These are phyloP conservation scores for Itoplectis maculator DNA, from an alignment of 2,888 invertebrate genomes.

Conservation along the genomic window DNA sequence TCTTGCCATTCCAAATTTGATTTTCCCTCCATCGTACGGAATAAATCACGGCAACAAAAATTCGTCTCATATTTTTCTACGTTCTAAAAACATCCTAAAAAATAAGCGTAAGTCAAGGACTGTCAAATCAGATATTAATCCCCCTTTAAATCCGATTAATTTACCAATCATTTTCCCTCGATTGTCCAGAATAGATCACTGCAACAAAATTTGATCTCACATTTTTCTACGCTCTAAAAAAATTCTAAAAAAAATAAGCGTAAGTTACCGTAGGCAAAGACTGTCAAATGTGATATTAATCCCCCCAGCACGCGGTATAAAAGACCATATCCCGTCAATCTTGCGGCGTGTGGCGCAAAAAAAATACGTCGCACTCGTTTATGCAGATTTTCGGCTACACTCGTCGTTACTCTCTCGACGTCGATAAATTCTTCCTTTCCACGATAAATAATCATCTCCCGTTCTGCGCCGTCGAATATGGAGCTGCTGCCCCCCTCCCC, in stretches of 20 bases:
- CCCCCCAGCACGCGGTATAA: too few relatives aligned
- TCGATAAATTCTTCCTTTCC: slow-evolving; percentile 44
- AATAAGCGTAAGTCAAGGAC: not conserved
- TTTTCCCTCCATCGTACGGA: too few relatives aligned
- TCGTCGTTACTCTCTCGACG: slow-evolving; percentile 10
- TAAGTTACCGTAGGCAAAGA: not conserved
- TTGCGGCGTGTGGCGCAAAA: not conserved
- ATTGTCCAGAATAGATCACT: not conserved
- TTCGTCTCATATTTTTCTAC: not conserved
- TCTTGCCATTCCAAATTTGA: too few relatives aligned
- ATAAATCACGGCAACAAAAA: not conserved
- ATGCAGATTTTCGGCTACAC: slow-evolving; percentile 32
- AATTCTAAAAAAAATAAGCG: not conserved
- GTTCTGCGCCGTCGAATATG: slow-evolving; percentile 61
- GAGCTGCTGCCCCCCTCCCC: slow-evolving; percentile 12
- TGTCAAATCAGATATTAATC: not conserved
- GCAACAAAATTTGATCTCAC: not conserved
- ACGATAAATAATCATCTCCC: slow-evolving; percentile 56
- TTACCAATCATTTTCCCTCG: too few relatives aligned
- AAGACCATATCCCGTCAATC: not conserved
- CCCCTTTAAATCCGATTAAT: too few relatives aligned
- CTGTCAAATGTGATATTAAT: not conserved
- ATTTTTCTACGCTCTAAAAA: not conserved
- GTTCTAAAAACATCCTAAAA: not conserved
- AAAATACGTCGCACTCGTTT: slow-evolving; percentile 5